Evolutionary conservation across 2,797 vertebrate species (phyloP).

Genomic region (Phrynocephalus forsythii): DNA sequence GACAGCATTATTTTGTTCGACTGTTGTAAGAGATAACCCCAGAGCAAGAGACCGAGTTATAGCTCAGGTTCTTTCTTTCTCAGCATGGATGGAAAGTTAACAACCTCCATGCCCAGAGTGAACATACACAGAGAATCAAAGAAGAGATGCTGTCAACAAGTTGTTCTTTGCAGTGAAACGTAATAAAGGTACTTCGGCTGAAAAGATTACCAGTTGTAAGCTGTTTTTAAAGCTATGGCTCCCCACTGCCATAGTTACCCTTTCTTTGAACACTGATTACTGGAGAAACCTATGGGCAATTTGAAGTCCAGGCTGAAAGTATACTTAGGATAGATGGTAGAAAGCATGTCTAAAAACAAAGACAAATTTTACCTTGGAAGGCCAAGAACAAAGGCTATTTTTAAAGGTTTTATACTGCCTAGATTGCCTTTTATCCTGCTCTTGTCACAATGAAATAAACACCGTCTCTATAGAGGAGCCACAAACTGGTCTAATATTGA

Average conservation of each 20-base stretch:
- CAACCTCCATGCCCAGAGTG: neutral
- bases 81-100: neutral
- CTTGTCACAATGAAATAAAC: conserved; percentile 32
- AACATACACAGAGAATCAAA: neutral
- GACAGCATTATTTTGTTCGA: neutral
- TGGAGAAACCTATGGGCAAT: conserved; percentile 9
- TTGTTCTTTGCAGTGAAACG: neutral
- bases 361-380: conserved; percentile 3
- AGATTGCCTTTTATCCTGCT: conserved; percentile 28
- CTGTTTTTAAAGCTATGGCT: conserved; percentile 20
- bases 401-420: conserved; percentile 3
- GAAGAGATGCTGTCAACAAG: neutral
- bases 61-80: neutral
- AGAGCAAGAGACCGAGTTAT: neutral
- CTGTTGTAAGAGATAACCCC: neutral
- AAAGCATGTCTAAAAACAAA: neutral
- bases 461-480: neutral
- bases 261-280: conserved; percentile 19
- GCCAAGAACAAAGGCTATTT: neutral
- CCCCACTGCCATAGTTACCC: neutral
- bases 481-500: conserved; percentile 26
- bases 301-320: neutral
- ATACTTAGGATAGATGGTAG: conserved; percentile 7
- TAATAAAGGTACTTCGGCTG: neutral
- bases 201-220: neutral